These are phyloP conservation scores for Hemichromis elongatus DNA, from an alignment of 2,113 vertebrate genomes.

Conservation along the genomic window DNA sequence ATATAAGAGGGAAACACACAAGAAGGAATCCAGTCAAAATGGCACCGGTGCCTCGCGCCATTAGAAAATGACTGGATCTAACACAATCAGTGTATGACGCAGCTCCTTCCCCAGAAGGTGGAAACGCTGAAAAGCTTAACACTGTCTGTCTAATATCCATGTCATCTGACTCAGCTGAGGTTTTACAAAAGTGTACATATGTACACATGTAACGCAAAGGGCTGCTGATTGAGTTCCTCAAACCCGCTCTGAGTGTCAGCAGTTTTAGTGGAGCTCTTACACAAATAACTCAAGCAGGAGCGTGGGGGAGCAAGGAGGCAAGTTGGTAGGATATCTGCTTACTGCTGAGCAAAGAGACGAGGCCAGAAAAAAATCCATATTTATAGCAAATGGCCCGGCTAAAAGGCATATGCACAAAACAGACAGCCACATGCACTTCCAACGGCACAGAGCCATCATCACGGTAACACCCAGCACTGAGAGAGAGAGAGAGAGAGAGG, in stretches of 20 bases:
- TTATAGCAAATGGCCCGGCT: not conserved
- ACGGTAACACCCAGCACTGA: not conserved
- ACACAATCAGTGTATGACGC: not conserved
- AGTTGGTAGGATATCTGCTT: not conserved
- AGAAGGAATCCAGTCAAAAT: not conserved
- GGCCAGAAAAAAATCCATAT: not conserved
- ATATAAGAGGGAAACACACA: not conserved
- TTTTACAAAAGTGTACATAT: not conserved
- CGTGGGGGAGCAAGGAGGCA: not conserved
- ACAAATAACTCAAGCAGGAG: constrained; percentile 22
- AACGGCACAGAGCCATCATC: not conserved
- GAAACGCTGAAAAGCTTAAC: not conserved
- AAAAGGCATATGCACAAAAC: not conserved
- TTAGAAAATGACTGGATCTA: not conserved
- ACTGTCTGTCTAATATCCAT: not conserved
- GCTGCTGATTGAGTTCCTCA: not conserved
- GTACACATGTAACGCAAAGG: not conserved
- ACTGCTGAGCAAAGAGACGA: not conserved
- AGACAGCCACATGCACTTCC: not conserved
- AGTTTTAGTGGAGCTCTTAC: constrained; percentile 18
- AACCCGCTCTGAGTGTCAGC: constrained; percentile 21
- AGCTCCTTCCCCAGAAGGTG: not conserved
- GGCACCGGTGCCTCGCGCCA: not conserved
- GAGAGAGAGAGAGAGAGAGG: not conserved
- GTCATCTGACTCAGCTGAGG: not conserved